Evolutionary conservation across 2,113 vertebrate genomes (phyloP), one percentile per base, ranked within the genome.

Genomic region (Aegypius monachus): DNA sequence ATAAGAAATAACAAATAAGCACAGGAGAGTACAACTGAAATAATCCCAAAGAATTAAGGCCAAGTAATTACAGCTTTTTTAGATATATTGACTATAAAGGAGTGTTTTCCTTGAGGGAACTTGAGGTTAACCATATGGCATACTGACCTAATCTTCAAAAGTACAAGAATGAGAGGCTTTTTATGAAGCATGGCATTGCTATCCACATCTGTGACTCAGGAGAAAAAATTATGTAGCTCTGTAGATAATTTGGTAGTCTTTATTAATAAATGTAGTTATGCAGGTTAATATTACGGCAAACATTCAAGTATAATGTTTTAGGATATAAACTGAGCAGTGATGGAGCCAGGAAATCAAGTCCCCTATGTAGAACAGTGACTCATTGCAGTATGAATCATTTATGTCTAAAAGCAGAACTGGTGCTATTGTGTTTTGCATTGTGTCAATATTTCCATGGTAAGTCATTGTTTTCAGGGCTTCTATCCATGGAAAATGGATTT

Each of bases 91-190:
- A 71, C 89, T 86, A 89, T 74, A 84, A 90, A 93, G 58, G 67
- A 95, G 40, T 78, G 55, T 86, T 97, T 92, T 92, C 12, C 74
- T 94, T 81, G 58, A 96, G 78, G 92, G 62, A 95, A 91, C 62
- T 88, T 96, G 94, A 89, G 89, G 75, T 96, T 97, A 97, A 94
- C 94, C 89, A 92, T 96, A 70, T 73, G 86, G 91, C 85, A 94
- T 43, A 85, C 53, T 95, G 97, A 97, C 79, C 95, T 94, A 93
- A 95, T 91, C 93, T 96, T 94, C 40, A 90, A 78, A 96, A 62
- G 52, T 58, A 38, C 32, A 89, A 86, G 45, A 85, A 95, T 31
- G 48, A 90, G 70, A 95, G 42, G n/a, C 36, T 81, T 94, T 58
- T 50, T 36, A 86, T 56, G 77, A 94, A 86, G 38, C 55, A 83